Base-by-base conservation (phyloP, 2,797 vertebrate species). In the Notolepis coatsorum region DNA sequence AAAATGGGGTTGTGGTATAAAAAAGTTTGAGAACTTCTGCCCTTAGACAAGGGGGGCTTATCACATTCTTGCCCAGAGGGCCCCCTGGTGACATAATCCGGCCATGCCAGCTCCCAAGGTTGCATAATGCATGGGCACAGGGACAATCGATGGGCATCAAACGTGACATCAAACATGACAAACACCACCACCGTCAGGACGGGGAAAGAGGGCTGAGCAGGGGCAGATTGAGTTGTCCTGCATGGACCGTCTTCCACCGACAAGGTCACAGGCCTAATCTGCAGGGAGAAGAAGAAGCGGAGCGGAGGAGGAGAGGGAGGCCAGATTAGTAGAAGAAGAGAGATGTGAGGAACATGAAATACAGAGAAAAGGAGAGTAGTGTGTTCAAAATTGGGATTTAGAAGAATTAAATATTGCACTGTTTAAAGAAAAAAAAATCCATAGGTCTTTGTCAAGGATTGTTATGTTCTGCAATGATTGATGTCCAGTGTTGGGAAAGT, bases 81-180 rank as follows among this genome's bases (percentile, higher is more conserved):
- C n/a, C n/a, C n/a, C n/a, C n/a, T n/a, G n/a, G n/a, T n/a, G n/a
- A n/a, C n/a, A n/a, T n/a, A n/a, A n/a, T n/a, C n/a, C n/a, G n/a
- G 43, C 46, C 13, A 43, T 28, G 51, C 49, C 49, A 65, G 49
- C 24, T 57, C 43, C 7, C 25, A 15, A 55, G 68, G 21, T 35
- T 82, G 54, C 68, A 73, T 70, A 60, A n/a, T 71, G 41, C 46
- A 69, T 30, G n/a, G 15, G 25, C 15, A 48, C 30, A n/a, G 33
- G 41, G 38, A 31, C 63, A 62, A 73, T 72, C 46, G 39, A 28
- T 56, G 48, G n/a, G 13, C 60, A 55, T 77, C 21, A 47, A 37
- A 61, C 1, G 21, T 41, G 48, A 9, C 38, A 15, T 24, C 15
- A 51, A 42, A 35, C 18, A 5, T n/a, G 5, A n/a, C n/a, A n/a